Conservation (phyloP, 2,113 vertebrate species). For the Lates calcarifer region DNA sequence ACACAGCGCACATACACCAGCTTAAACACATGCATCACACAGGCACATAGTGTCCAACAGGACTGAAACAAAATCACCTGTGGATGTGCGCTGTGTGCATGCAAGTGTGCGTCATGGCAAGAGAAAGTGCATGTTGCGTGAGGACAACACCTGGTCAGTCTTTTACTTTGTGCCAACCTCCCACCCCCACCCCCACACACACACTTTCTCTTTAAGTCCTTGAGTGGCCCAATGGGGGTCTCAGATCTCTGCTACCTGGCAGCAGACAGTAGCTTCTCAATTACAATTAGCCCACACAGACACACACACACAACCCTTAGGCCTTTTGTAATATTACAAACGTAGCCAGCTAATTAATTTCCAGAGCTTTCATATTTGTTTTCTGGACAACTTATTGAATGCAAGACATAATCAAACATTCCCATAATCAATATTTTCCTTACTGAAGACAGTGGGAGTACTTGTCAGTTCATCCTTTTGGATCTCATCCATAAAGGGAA, state of each 20-base stretch:
- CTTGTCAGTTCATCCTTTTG: background rate
- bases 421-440: background rate
- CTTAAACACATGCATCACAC: background rate
- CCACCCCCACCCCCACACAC: background rate
- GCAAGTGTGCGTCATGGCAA: conserved; percentile 17
- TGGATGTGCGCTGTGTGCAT: background rate
- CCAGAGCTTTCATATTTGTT: conserved; percentile 2
- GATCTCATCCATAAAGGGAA: background rate
- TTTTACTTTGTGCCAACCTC: conserved; percentile 26
- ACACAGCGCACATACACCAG: background rate
- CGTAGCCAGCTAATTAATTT: background rate
- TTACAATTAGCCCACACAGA: conserved; percentile 30
- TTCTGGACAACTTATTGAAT: background rate
- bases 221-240: conserved; percentile 63
- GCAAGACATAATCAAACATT: background rate
- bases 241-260: conserved; percentile 62
- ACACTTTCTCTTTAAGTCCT: conserved; percentile 38
- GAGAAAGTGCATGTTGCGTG: background rate
- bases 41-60: background rate
- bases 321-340: conserved; percentile 1
- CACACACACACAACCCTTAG: background rate
- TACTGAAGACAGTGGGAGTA: background rate
- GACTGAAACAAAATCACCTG: conserved; percentile 50
- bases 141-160: conserved; percentile 29
- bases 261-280: conserved; percentile 52